Evolutionary conservation across 1,140 invertebrate genomes (phyloP), one percentile per base, ranked within the genome.

Genomic region (Drosophila tropicalis): DNA sequence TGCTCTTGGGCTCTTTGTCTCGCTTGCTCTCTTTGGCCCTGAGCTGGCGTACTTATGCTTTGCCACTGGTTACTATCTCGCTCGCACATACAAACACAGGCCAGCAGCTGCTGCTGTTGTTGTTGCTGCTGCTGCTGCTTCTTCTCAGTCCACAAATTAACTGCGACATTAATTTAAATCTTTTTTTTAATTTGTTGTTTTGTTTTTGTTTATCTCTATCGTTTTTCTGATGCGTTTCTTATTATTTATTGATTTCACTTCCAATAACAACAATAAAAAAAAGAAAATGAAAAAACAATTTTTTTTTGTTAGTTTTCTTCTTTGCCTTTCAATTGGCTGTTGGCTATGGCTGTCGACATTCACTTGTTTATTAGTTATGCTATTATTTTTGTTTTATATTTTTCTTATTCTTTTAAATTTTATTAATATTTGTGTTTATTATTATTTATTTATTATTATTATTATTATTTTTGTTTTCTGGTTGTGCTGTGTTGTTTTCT

Each of bases 91-190:
- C 66, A 58, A 71, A 76, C 81, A 68, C 68, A 61, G 44, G 47
- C 55, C 72, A 62, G 67, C 62, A 62, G 58, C 60, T 83, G 75
- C 62, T 81, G 63, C 62, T 73, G 70, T 60, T 70, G 44, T 22
- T 79, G 64, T 29, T 69, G 70, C 25, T 77, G 75, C 57, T 77
- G 75, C 57, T 80, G 67, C 62, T 78, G 57, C 65, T 79, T 67
- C 69, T 76, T 69, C 67, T 69, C 67, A 79, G 76, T 84, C 79
- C 72, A 83, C 81, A 87, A 87, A 89, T 79, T 89, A 89, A 87
- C 83, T 87, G 83, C 83, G 83, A 87, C 84, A 87, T 87, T 74
- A 89, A 86, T 56, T 82, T 68, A 83, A 62, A 58, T 63, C 51
- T 47, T 63, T 67, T 68, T 40, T 64, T 62, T 5, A 39, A 36